A percentile compares a stretch with the other conserved stretches of the same genome.
phyloP scores from a whole-genome alignment of 2,888 invertebrate species.

The Ochropleura leucogaster region DNA sequence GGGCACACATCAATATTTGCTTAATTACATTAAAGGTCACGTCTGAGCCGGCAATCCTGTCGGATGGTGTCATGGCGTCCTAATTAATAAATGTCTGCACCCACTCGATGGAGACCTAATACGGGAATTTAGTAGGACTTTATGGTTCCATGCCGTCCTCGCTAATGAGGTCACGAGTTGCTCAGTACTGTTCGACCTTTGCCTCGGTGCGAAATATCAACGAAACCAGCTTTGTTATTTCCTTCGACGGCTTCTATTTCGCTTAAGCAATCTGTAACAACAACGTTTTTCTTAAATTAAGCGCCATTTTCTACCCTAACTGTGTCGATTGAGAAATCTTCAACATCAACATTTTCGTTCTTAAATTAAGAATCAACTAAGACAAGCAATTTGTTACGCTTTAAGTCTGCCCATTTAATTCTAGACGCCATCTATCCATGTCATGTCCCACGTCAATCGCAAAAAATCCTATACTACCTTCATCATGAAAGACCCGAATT shows the following conservation, averaged over 20 bases:
- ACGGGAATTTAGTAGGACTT: conserved; percentile 74
- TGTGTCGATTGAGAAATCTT: not conserved
- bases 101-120: conserved; percentile 67
- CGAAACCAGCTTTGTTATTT: conserved; percentile 13
- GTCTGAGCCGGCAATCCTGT: conserved; percentile 50
- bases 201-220: conserved; percentile 35
- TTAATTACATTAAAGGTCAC: conserved; percentile 59
- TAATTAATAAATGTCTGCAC: conserved; percentile 74
- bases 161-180: conserved; percentile 75
- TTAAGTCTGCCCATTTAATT: conserved; percentile 33
- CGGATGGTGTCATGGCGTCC: conserved; percentile 62
- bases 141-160: conserved; percentile 71
- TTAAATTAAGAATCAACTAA: conserved; percentile 13
- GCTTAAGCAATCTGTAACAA: not conserved
- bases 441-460: conserved; percentile 44
- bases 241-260: not conserved
- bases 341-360: not conserved
- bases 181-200: conserved; percentile 47
- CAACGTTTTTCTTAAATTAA: not conserved
- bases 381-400: conserved; percentile 14
- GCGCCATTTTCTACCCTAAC: not conserved
- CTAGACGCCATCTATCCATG: conserved; percentile 38
- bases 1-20: conserved; percentile 44
- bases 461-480: conserved; percentile 55
- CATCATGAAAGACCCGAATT: conserved; percentile 48